A percentile compares a stretch with the other conserved stretches of the same genome.
These are phyloP conservation scores for Gephyroberyx darwinii DNA, from an alignment of 2,797 vertebrate genomes.

Conservation along the genomic window DNA sequence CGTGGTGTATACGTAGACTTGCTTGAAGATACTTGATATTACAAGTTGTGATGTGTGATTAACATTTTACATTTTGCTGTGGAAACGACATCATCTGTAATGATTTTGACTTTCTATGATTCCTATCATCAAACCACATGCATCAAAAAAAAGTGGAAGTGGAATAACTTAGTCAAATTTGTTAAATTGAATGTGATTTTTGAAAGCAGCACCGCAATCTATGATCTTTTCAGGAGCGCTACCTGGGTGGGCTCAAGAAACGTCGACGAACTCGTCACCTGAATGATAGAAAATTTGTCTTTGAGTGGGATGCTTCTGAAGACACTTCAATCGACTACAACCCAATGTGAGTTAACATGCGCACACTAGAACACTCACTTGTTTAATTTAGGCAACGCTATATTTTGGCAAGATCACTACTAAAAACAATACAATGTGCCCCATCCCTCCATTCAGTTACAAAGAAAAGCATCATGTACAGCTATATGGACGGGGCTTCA, in stretches of 20 bases:
- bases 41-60: too few relatives aligned
- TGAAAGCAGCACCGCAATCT: too few relatives aligned
- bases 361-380: not conserved
- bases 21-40: too few relatives aligned
- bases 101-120: too few relatives aligned
- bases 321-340: constrained; percentile 98
- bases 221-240: constrained; percentile 86
- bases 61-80: too few relatives aligned
- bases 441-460: constrained; percentile 81
- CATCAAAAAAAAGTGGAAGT: too few relatives aligned
- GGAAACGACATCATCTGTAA: too few relatives aligned
- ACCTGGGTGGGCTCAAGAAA: constrained; percentile 95
- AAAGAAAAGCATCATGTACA: constrained; percentile 97
- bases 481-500: constrained; percentile 94
- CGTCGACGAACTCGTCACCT: constrained; percentile 94
- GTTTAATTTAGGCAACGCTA: not conserved
- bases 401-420: not conserved
- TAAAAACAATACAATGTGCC: not conserved
- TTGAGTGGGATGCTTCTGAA: constrained; percentile 97
- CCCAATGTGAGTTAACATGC: constrained; percentile 87
- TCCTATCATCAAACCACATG: too few relatives aligned
- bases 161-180: too few relatives aligned
- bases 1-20: too few relatives aligned
- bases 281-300: constrained; percentile 98
- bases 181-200: too few relatives aligned